Base-by-base conservation (phyloP, 2,888 invertebrate species). In the Ryuthela nishihirai region DNA sequence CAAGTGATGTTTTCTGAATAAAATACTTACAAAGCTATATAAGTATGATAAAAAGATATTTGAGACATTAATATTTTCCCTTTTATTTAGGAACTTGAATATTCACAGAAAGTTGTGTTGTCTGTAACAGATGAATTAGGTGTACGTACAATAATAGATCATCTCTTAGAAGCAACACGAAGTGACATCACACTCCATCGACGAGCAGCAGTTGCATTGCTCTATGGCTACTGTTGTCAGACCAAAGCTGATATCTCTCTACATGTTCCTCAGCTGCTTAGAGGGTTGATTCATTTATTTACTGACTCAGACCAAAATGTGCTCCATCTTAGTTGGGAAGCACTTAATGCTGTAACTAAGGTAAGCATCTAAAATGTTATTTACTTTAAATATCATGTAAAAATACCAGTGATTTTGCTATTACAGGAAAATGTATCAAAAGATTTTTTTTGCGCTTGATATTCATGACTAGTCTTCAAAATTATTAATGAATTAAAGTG, bases 31-130 rank as follows among this genome's bases (percentile, higher is more conserved):
- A 1, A 41, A 24, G 10, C 10, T 26, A 3, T 25, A 40, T 29
- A 10, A 12, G n/a, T 17, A 43, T 3, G 20, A 10, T 20, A 18
- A 44, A 34, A 20, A n/a, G n/a, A 20, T 10, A 21, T 44, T 21
- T 20, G 39, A 42, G 10, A 23, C 17, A 43, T 5, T 36, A 23
- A 21, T 23, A 6, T n/a, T 50, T 39, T 39, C 21, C 15, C 29
- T 45, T 65, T 56, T 48, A 67, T 76, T 12, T 77, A 83, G 76
- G 92, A 95, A 77, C 77, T 92, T 49, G 89, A 89, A 70, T 91
- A 95, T 73, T 95, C 95, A 72, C 86, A 93, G 72, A 84, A 88
- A 44, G 97, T 98, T 32, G 85, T 98, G 63, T 78, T 97, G 67
- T 92, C 97, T 0, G 89, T 97, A 2, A 81, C 81, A 0, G 94